Base-by-base conservation (phyloP, 2,888 invertebrate genomes). In the Clostera curtula region DNA sequence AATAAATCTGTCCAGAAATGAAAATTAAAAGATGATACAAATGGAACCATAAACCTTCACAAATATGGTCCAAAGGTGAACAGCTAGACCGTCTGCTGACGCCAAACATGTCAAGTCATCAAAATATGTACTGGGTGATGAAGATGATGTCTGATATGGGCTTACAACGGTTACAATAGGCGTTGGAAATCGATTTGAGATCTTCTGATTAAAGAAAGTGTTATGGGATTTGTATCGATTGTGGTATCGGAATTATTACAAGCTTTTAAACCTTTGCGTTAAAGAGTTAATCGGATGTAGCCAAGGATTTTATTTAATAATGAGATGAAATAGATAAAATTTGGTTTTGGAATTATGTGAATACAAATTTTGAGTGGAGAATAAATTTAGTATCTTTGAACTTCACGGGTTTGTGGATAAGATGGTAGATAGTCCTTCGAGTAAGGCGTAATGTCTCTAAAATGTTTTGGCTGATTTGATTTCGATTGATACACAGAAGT, bases 151-250 rank as follows among this genome's bases (percentile, higher is more conserved):
- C 50, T 42, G 74, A 74, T 74, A 66, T 30, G 48, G 51, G 43
- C 47, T 46, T 45, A 65, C 61, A 61, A 51, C 51, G 50, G 54
- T 40, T 53, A 68, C 72, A 66, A 72, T 64, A 48, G 59, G 44
- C 48, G 58, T 56, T 58, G 47, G 49, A 45, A 66, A 65, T 67
- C 53, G 59, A 65, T 72, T 70, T 57, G 50, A 62, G 63, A 64
- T 64, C 50, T 44, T 30, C 50, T 43, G 63, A 65, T 61, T 43
- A 44, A 34, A 44, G 39, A 53, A 48, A 48, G 49, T 48, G 49
- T 52, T 56, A 46, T 42, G 34, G 45, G 47, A 48, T 48, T 44
- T 33, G 44, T 49, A 50, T 53, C 44, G 51, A 59, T 57, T 51
- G 49, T 49, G 54, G 50, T 49, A 49, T 55, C 49, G 46, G 48